Evolutionary conservation across 2,888 invertebrate species (phyloP), one percentile per base, ranked within the genome.

Genomic region (Adineta ricciae): DNA sequence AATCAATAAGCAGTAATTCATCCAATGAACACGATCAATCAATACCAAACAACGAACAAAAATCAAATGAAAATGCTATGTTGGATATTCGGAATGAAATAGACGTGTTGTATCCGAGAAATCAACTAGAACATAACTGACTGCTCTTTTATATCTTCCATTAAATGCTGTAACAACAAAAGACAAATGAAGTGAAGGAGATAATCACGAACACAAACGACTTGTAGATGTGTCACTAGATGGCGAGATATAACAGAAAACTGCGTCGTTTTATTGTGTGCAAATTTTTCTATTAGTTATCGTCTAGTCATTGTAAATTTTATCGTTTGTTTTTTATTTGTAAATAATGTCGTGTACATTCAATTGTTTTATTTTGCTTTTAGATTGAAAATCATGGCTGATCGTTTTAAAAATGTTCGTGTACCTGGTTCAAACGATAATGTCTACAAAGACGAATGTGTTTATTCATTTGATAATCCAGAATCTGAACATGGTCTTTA

Each of bases 381-480:
- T n/a, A 78, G 78, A 78, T 78, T n/a, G 36, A 72, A 14, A 64
- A 56, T 64, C 46, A 52, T 85, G 46, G 49, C 52, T 73, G 78
- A 85, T 82, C 78, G 0, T 24, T 84, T 84, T 82, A 78, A 52
- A 11, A 85, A 73, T 27, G 84, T 52, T 16, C 83, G 82, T 78
- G 72, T 84, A 50, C 73, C 85, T 36, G 73, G 24, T n/a, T 19
- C 83, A 50, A 85, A 83, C 52, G 94, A 94, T 90, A 93, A 94
- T 91, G 91, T 99, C 86, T 97, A 95, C 91, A 99, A 99, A 92
- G 98, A 99, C 91, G 98, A 99, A 92, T 99, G 99, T 92, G 94
- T 96, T 86, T 97, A 94, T 91, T 96, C 96, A 38, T 99, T 95
- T 92, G 97, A 98, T 92, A 95, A 94, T 90, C 96, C 97, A 91